Base-by-base conservation (phyloP, 2,797 vertebrate genomes). In the Heliangelus exortis region DNA sequence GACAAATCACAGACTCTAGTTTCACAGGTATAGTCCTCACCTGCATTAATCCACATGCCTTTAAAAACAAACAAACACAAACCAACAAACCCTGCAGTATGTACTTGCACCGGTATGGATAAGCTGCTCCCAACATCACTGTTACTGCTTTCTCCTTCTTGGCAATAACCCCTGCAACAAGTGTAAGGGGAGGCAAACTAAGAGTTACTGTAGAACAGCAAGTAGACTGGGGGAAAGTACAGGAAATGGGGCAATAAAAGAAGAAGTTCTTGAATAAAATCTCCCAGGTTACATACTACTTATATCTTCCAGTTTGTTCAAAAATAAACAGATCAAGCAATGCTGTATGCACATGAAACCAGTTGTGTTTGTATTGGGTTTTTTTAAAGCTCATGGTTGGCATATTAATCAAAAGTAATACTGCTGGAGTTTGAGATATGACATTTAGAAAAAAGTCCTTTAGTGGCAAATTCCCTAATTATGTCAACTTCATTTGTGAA, bases 21-120 rank as follows among this genome's bases (percentile, higher is more conserved):
- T 82, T 76, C 43, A 57, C 10, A 5, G 11, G 15, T 45, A 57
- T 19, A 81, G 36, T n/a, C 45, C 57, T 83, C 20, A 73, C 5
- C 36, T 45, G 29, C 33, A 54, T 66, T 76, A 73, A 92, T 28
- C 10, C 8, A 28, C 15, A 15, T 19, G 62, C 16, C 36, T 51
- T 28, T 28, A 14, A 31, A 29, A 75, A 51, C 53, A 2, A 0
- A 0, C 1, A 50, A 53, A 53, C 34, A 36, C 8, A 29, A 31
- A 10, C 47, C 47, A 21, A 47, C 11, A 22, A 22, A 28, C 16
- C 21, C 25, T 66, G 34, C 65, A 23, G 34, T 22, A 17, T 2
- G 12, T 48, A 34, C 19, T 72, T 79, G 12, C 50, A 84, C 17
- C 19, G 51, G 67, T 33, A 59, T 7, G 15, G 19, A 66, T 41